phyloP scores from a whole-genome alignment of 2,797 vertebrate genomes.

The Emydoidea blandingii region DNA sequence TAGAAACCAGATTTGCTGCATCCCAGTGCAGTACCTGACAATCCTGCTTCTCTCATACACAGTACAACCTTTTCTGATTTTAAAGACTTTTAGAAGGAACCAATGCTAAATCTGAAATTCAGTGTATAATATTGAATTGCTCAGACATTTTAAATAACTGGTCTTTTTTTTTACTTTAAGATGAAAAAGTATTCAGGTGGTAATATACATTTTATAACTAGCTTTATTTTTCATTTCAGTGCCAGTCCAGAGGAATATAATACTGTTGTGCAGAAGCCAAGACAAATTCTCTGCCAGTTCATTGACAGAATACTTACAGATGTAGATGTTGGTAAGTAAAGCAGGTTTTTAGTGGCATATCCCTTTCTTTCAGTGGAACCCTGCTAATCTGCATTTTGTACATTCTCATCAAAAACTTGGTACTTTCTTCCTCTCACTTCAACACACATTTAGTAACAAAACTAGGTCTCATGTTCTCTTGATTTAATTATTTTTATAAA shows the following conservation, averaged over 20 bases:
- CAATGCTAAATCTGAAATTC: too few relatives aligned
- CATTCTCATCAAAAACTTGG: background rate
- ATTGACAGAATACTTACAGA: constrained; percentile 97
- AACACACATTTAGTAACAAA: background rate
- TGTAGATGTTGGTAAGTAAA: constrained; percentile 92
- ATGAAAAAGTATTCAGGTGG: background rate
- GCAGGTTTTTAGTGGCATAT: background rate
- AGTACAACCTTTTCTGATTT: background rate
- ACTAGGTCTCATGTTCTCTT: background rate
- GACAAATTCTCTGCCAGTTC: constrained; percentile 98
- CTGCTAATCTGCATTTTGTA: background rate
- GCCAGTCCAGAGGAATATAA: constrained; percentile 91
- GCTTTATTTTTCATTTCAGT: constrained; percentile 78
- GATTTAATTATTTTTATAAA: background rate
- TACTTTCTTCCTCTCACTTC: background rate
- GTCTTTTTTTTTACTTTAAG: background rate
- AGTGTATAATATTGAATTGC: background rate
- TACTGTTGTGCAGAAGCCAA: constrained; percentile 92
- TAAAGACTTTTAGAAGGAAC: background rate
- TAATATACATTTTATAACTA: background rate
- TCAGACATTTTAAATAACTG: background rate
- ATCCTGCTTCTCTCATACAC: background rate
- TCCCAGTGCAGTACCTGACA: background rate
- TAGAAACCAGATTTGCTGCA: background rate
- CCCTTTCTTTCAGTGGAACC: background rate